These are phyloP conservation scores for Anorthoa munda DNA, from an alignment of 2,888 invertebrate species.

Conservation along the genomic window DNA sequence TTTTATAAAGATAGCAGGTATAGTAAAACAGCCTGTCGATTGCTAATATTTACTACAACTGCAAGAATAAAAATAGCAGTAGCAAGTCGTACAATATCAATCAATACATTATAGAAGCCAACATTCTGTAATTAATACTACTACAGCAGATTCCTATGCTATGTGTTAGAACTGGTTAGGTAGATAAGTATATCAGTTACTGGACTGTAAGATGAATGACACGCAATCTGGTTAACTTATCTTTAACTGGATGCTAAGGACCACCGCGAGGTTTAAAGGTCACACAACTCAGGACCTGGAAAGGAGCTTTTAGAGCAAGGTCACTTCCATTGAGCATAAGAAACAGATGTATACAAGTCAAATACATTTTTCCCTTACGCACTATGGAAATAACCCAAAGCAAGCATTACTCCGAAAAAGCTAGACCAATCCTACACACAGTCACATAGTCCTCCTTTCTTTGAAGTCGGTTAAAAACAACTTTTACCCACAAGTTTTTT, in stretches of 20 bases:
- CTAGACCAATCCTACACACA: background rate
- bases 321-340: too few species aligned
- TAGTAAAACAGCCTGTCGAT: background rate
- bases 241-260: constrained; percentile 6
- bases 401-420: too few species aligned
- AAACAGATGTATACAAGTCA: too few species aligned
- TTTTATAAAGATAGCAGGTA: too few species aligned
- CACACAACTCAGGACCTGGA: background rate
- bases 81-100: constrained; percentile 20
- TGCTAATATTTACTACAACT: background rate
- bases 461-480: background rate
- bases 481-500: background rate
- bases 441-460: background rate
- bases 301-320: too few species aligned
- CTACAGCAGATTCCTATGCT: constrained; percentile 8
- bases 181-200: constrained; percentile 9
- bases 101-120: constrained; percentile 17
- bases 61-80: constrained; percentile 2
- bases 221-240: constrained; percentile 3
- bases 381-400: too few species aligned
- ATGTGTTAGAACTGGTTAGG: constrained; percentile 13
- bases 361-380: too few species aligned
- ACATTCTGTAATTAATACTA: constrained; percentile 35
- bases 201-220: constrained; percentile 13
- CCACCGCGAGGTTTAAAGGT: constrained; percentile 2